Percentiles rank a stretch among this genome's conserved stretches.
phyloP scores from a whole-genome alignment of 1,140 invertebrate genomes.

The Bombus confusus region DNA sequence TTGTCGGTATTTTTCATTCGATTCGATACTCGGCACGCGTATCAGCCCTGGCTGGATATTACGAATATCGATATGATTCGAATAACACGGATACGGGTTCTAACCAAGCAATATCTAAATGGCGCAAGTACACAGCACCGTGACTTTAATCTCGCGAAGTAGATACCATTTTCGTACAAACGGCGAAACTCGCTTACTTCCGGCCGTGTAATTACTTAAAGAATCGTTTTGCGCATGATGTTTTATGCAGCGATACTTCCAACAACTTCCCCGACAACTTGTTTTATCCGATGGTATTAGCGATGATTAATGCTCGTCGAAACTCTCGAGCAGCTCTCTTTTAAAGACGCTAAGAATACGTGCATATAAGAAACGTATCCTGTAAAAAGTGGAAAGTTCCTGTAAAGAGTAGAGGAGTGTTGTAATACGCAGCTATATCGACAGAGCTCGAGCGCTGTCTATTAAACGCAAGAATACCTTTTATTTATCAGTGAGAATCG shows the following conservation, averaged over 20 bases:
- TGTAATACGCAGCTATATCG: background rate
- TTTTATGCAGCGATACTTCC: background rate
- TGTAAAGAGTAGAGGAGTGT: background rate
- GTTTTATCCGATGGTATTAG: background rate
- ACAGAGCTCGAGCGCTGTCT: background rate
- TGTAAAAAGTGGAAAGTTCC: background rate
- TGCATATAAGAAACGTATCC: background rate
- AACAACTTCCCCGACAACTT: background rate
- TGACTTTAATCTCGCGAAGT: constrained; percentile 45
- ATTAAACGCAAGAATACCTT: background rate
- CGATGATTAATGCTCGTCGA: background rate
- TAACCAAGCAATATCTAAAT: constrained; percentile 39
- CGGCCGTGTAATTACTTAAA: constrained; percentile 12
- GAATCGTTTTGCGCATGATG: background rate
- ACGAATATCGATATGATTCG: constrained; percentile 15
- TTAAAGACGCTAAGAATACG: background rate
- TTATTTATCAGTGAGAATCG: background rate
- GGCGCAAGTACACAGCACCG: background rate
- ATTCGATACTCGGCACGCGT: background rate
- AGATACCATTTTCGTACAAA: constrained; percentile 9
- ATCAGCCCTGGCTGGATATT: background rate
- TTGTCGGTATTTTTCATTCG: constrained; percentile 2
- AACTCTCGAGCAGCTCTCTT: background rate
- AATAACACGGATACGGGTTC: constrained; percentile 7
- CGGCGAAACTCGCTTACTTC: background rate